These are phyloP conservation scores for Hesperophylax magnus DNA, from an alignment of 1,140 invertebrate genomes.

Conservation along the genomic window DNA sequence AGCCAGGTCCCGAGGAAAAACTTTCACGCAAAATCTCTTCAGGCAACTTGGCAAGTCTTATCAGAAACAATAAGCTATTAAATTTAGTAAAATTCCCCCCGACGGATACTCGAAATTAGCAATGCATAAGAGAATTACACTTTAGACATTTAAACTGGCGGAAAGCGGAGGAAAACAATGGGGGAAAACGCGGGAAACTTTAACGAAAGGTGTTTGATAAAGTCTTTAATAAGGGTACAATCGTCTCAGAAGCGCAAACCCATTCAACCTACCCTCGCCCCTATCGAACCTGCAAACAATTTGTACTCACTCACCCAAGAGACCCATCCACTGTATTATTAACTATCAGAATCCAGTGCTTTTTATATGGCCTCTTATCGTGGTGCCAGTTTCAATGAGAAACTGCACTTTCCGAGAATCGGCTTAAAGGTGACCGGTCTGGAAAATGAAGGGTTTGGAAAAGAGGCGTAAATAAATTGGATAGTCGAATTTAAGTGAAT, in stretches of 20 bases:
- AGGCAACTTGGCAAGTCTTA: constrained; percentile 49
- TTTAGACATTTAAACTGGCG: constrained; percentile 56
- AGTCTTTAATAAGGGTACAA: constrained; percentile 52
- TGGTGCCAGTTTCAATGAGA: no score
- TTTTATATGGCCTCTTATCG: not conserved
- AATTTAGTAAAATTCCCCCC: constrained; percentile 52
- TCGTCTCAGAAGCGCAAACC: constrained; percentile 6
- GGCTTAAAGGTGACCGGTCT: constrained; percentile 15
- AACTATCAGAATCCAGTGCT: not conserved
- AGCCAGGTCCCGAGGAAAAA: constrained; percentile 46
- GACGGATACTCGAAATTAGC: constrained; percentile 56
- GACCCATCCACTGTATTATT: not conserved
- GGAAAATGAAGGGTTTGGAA: constrained; percentile 44
- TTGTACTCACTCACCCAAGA: no score
- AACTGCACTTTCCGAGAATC: not conserved
- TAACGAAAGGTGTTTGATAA: constrained; percentile 56
- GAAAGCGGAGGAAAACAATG: constrained; percentile 51
- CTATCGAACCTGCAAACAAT: no score
- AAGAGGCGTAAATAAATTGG: constrained; percentile 30
- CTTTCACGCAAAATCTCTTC: constrained; percentile 30
- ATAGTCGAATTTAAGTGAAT: constrained; percentile 32
- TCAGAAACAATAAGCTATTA: constrained; percentile 58
- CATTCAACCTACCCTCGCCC: not conserved
- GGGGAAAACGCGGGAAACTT: constrained; percentile 45
- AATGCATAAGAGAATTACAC: constrained; percentile 58